Conservation (phyloP, 2,113 vertebrate genomes). For the Poicephalus meyeri region DNA sequence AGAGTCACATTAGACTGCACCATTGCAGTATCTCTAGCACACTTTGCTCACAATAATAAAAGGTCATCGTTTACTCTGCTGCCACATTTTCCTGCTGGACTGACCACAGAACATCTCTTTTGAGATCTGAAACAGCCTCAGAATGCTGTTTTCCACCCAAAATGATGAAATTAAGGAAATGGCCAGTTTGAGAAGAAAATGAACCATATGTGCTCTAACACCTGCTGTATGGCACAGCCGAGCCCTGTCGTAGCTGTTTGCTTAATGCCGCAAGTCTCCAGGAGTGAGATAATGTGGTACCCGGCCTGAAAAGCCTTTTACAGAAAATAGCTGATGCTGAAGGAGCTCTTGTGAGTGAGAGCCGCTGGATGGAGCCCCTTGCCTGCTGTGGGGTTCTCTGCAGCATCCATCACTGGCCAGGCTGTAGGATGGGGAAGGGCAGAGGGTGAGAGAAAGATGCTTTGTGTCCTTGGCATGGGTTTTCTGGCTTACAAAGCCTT, state of each 20-base stretch:
- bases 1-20: neutral
- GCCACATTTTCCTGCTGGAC: neutral
- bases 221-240: slow-evolving; percentile 17
- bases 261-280: neutral
- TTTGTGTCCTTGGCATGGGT: fast-evolving
- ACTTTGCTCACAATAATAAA: neutral
- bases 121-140: neutral
- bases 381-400: neutral
- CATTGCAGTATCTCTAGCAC: neutral
- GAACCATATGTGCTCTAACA: slow-evolving; percentile 46
- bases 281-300: neutral
- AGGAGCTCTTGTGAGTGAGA: neutral
- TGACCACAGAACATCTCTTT: neutral
- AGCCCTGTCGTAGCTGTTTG: neutral
- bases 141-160: neutral
- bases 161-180: slow-evolving; percentile 49
- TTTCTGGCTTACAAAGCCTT: neutral
- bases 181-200: slow-evolving; percentile 56
- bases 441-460: neutral
- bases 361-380: fast-evolving
- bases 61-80: fast-evolving
- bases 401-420: neutral
- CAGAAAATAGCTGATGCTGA: neutral
- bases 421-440: neutral
- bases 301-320: neutral